phyloP scores from a whole-genome alignment of 2,888 invertebrate genomes.

The Hemaris fuciformis region DNA sequence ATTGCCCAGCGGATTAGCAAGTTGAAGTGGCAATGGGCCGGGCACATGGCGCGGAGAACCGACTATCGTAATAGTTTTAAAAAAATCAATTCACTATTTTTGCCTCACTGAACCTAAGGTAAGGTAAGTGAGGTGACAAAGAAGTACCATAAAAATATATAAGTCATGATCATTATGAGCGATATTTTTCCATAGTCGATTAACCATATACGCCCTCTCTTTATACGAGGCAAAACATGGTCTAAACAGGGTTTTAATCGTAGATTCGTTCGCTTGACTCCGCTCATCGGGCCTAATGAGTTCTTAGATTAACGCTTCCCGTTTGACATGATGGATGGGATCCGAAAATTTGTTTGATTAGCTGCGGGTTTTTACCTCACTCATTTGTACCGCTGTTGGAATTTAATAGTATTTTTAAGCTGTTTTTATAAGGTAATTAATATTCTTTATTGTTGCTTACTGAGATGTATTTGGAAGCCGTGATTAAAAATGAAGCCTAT shows the following conservation, averaged over 20 bases:
- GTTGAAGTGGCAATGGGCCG: no score
- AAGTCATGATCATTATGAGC: background rate
- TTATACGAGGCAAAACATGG: background rate
- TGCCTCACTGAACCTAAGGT: no score
- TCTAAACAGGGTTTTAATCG: constrained; percentile 22
- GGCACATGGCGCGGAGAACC: no score
- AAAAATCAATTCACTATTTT: no score
- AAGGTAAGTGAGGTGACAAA: no score
- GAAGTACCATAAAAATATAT: no score
- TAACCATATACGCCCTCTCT: background rate
- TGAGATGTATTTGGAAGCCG: background rate
- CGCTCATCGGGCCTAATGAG: constrained; percentile 55
- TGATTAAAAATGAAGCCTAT: background rate
- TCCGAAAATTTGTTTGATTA: constrained; percentile 72
- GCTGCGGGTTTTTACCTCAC: constrained; percentile 48
- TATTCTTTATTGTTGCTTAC: constrained; percentile 1
- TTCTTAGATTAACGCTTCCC: constrained; percentile 54
- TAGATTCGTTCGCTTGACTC: constrained; percentile 23
- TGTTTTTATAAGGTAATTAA: constrained; percentile 9
- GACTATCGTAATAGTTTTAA: no score
- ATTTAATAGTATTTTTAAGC: constrained; percentile 6
- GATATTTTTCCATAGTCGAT: background rate
- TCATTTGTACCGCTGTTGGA: constrained; percentile 6
- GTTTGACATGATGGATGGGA: constrained; percentile 72
- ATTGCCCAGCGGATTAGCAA: no score